Percentiles rank a stretch among this genome's conserved stretches.
Conservation (phyloP, 2,113 vertebrate genomes). For the Actenoides lindsayi region DNA sequence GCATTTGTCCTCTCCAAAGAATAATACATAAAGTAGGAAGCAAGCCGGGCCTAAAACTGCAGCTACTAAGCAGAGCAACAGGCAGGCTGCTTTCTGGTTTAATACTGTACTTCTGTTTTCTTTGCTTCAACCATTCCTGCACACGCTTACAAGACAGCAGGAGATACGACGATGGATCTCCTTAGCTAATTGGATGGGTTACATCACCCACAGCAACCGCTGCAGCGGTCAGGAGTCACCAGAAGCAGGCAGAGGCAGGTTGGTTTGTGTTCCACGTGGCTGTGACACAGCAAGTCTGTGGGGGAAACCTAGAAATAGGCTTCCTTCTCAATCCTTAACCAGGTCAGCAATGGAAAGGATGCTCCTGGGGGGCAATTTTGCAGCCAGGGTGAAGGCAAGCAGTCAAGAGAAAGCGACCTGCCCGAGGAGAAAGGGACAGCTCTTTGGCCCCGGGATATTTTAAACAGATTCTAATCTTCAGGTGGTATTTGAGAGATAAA, state of each 20-base stretch:
- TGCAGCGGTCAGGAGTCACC: not conserved
- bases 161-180: rapidly evolving
- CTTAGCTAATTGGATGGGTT: not conserved
- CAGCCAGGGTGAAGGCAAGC: not conserved
- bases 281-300: not conserved
- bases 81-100: not conserved
- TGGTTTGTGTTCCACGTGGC: not conserved
- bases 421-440: not conserved
- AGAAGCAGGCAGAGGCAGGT: not conserved
- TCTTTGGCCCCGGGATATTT: not conserved
- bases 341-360: not conserved
- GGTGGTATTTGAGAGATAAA: not conserved
- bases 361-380: not conserved
- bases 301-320: not conserved
- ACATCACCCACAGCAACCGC: not conserved
- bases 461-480: not conserved
- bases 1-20: not conserved
- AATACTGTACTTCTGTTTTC: not conserved
- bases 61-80: not conserved
- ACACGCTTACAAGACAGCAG: not conserved
- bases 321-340: not conserved
- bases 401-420: not conserved
- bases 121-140: not conserved
- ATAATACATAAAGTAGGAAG: not conserved
- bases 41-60: not conserved